Conservation (phyloP, 2,113 vertebrate species). For the Colossoma macropomum region DNA sequence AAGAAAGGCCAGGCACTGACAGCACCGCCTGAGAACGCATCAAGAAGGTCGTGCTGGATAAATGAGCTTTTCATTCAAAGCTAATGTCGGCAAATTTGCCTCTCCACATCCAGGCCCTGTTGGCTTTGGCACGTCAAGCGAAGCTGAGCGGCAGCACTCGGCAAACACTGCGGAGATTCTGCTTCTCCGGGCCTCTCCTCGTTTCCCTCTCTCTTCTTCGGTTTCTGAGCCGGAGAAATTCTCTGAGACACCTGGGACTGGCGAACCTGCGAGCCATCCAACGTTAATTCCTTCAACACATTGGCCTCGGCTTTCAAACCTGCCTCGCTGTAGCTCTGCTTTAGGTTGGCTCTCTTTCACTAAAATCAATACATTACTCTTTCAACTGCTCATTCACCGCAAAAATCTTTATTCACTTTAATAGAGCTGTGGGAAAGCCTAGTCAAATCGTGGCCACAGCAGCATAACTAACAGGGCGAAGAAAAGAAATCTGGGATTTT, state of each 20-base stretch:
- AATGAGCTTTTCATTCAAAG: constrained; percentile 55
- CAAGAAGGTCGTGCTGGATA: constrained; percentile 49
- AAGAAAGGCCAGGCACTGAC: constrained; percentile 43
- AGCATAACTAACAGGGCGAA: constrained; percentile 42
- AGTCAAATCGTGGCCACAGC: constrained; percentile 36
- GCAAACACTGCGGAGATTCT: constrained; percentile 43
- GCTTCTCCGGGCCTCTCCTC: constrained; percentile 31
- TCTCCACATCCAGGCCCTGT: constrained; percentile 51
- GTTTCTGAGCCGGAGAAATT: constrained; percentile 44
- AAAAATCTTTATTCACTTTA: constrained; percentile 55
- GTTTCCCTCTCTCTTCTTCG: constrained; percentile 35
- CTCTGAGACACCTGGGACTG: constrained; percentile 48
- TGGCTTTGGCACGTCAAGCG: constrained; percentile 53
- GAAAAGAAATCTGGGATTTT: constrained; percentile 38
- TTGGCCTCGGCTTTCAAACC: constrained; percentile 27
- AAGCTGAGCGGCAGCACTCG: constrained; percentile 46
- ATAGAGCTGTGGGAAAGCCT: constrained; percentile 39
- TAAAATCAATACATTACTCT: constrained; percentile 53
- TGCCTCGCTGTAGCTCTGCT: constrained; percentile 37
- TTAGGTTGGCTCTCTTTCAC: constrained; percentile 31
- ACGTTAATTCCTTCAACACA: constrained; percentile 46
- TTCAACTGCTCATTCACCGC: constrained; percentile 27
- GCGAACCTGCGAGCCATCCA: constrained; percentile 34
- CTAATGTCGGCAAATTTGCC: constrained; percentile 54
- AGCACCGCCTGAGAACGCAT: constrained; percentile 36